Evolutionary conservation across 2,797 vertebrate species (phyloP), one percentile per base, ranked within the genome.

Genomic region (Anabacerthia variegaticeps): DNA sequence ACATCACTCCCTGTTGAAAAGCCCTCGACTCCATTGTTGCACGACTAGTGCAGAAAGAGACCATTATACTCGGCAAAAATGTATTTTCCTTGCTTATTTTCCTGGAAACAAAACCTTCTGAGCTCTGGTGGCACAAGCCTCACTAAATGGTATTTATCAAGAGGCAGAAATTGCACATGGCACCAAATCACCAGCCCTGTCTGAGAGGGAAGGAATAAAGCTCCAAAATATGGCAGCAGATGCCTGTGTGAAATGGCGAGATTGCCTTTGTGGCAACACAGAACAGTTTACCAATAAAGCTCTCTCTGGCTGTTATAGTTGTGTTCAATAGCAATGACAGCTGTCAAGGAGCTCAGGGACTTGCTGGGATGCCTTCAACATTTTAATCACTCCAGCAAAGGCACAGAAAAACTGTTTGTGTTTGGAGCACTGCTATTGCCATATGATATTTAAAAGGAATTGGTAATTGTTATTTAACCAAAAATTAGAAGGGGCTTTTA

Each of bases 321-420:
- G 91, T 77, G 62, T 93, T 98, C 98, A 97, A 96, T 97, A 97
- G 96, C 97, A 96, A 92, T 95, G 97, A 96, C 98, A 98, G 98
- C 98, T 98, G 98, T 98, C 98, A 97, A 85, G 95, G 98, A 98
- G 98, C 98, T 96, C 51, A 9, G 96, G 97, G 97, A 98, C 91
- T 75, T 92, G 95, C 96, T 66, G 96, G 92, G 96, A 97, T 81
- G 93, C 95, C 91, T 90, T 95, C 95, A 97, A 98, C 97, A 97
- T 97, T 97, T 97, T 98, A 97, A 98, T 98, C 97, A 91, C 96
- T 95, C 94, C 86, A 46, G 43, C 71, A 90, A 92, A 97, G 86
- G 83, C 84, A 56, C 9, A 4, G 92, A 69, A 97, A 97, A 97
- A 97, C 94, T 78, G 91, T 95, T 97, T 97, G 95, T 96, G 72